Evolutionary conservation across 2,888 invertebrate genomes (phyloP).

Genomic region (Chymomyza caudatula): DNA sequence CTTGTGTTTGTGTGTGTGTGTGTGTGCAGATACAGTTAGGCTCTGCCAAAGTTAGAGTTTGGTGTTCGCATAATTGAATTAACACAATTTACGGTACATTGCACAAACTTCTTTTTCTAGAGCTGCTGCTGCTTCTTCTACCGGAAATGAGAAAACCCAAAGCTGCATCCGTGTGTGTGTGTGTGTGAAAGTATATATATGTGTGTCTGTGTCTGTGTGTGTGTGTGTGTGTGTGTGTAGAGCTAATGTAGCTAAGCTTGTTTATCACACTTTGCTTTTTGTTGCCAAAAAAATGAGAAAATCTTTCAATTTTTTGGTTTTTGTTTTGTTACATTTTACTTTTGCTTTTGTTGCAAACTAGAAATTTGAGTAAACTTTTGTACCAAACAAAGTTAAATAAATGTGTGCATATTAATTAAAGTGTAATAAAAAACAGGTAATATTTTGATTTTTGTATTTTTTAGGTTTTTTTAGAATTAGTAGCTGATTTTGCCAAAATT

Average conservation of each 20-base stretch:
- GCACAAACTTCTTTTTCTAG: constrained; percentile 61
- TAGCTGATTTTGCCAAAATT: background rate
- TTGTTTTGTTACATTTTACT: background rate
- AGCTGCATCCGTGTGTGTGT: background rate
- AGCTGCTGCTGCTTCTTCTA: background rate
- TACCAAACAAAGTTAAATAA: background rate
- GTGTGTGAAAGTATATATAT: background rate
- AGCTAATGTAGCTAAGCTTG: background rate
- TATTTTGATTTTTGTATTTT: background rate
- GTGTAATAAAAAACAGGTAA: background rate
- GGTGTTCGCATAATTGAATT: constrained; percentile 67
- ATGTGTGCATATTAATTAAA: background rate
- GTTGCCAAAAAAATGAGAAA: background rate
- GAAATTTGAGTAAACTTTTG: background rate
- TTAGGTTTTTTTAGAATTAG: too few relatives aligned
- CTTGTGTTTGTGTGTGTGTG: constrained; percentile 9
- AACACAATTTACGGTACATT: constrained; percentile 74
- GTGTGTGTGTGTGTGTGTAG: background rate
- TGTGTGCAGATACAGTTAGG: constrained; percentile 12
- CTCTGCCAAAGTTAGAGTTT: constrained; percentile 44
- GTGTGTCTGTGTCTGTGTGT: background rate
- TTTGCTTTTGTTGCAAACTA: background rate
- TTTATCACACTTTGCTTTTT: background rate
- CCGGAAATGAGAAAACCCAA: background rate
- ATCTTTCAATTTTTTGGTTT: background rate